phyloP scores from a whole-genome alignment of 1,140 invertebrate genomes.

The Lutraria rhynchaena region DNA sequence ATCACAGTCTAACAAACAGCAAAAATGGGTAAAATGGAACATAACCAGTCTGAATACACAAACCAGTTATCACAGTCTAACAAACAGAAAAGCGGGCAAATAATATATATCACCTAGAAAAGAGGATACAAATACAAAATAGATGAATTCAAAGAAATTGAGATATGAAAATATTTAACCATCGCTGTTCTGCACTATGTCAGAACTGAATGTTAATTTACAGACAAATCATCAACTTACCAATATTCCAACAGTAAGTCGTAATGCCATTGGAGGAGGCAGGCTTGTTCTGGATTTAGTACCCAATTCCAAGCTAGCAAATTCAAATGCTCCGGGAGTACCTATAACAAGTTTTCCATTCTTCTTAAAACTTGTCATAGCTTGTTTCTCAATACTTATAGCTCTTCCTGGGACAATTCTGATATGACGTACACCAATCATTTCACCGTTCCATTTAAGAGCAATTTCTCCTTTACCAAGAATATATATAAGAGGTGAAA shows the following conservation, averaged over 20 bases:
- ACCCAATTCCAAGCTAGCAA: conserved; percentile 72
- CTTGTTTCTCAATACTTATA: conserved; percentile 65
- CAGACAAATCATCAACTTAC: conserved; percentile 58
- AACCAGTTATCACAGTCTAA: no score
- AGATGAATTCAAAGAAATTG: no score
- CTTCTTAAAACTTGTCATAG: conserved; percentile 65
- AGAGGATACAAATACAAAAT: no score
- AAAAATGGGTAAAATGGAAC: no score
- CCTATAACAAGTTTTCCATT: conserved; percentile 60
- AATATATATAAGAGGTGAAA: conserved; percentile 73
- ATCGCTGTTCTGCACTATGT: no score
- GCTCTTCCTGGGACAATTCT: conserved; percentile 72
- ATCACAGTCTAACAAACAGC: no score
- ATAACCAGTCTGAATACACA: no score
- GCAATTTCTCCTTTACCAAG: conserved; percentile 72
- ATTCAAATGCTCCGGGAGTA: conserved; percentile 68
- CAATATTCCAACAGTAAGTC: conserved; percentile 73
- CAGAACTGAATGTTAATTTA: not conserved
- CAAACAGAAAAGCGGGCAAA: no score
- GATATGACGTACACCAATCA: conserved; percentile 70
- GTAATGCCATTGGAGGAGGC: conserved; percentile 70
- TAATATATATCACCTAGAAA: no score
- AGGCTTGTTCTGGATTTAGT: conserved; percentile 64
- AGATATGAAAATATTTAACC: no score
- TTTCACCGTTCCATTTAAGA: conserved; percentile 75